Evolutionary conservation across 37 sponge, comb jelly and placozoan genomes (phyloP), one percentile per base, ranked within the genome.

Genomic region (Tethya wilhelma): DNA sequence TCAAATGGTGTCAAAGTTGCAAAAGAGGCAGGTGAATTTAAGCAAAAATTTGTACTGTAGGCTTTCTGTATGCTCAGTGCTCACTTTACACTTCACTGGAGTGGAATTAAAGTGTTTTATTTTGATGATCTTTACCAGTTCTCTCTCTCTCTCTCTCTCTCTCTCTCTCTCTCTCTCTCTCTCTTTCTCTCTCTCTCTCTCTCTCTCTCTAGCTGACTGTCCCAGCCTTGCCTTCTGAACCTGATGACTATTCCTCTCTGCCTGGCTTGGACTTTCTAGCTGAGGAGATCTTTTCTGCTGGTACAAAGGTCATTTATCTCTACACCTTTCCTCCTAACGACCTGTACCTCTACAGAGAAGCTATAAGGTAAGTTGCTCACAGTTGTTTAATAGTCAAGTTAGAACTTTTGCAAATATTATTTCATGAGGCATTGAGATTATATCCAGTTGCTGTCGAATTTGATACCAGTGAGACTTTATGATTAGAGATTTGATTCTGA

Each of bases 331-430:
- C 32, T n/a, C 42, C 64, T 37, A 76, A 25, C 32, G 43, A 73
- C 53, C 38, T 67, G 58, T 84, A 75, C 64, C 65, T 53, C 57
- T 33, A 59, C 30, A 56, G 64, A 33, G 84, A 84, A 41, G 84
- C 84, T 29, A 84, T 84, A 28, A 43, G 76, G 84, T 84, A 36
- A 49, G 73, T 9, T n/a, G n/a, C n/a, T n/a, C n/a, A n/a, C n/a
- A n/a, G 14, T 14, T 62, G 28, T 62, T 8, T 25, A 11, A 25
- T 69, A 22, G 40, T 69, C 40, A 33, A 12, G 14, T 14, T 19
- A 19, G 53, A 14, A 14, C 53, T 19, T 49, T 49, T 49, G n/a
- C n/a, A n/a, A n/a, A n/a, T n/a, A n/a, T n/a, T n/a, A n/a, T n/a
- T n/a, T n/a, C n/a, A n/a, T n/a, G n/a, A n/a, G n/a, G n/a, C n/a